Percentiles rank a stretch among this genome's conserved stretches.
phyloP scores from a whole-genome alignment of 2,113 vertebrate species.

The Elephas maximus region DNA sequence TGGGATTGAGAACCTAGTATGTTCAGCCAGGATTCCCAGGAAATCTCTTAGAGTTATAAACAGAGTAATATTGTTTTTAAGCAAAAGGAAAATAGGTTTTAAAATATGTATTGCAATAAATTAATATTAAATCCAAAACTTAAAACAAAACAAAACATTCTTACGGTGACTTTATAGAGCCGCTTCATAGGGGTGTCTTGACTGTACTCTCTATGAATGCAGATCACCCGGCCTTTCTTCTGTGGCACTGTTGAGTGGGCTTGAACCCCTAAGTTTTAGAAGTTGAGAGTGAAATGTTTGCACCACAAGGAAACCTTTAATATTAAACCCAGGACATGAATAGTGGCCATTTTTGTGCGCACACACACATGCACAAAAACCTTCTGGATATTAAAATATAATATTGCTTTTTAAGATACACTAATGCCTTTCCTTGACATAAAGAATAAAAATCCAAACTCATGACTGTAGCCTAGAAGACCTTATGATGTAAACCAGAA shows the following conservation, averaged over 20 bases:
- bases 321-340: neutral
- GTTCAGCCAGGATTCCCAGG: neutral
- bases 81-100: slow-evolving; percentile 20
- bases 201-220: neutral
- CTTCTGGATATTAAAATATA: neutral
- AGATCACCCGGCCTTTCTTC: too few relatives aligned
- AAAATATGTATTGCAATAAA: neutral
- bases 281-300: too few relatives aligned
- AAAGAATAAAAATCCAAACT: neutral
- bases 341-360: neutral
- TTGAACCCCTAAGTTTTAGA: too few relatives aligned
- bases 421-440: neutral
- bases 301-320: neutral
- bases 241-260: too few relatives aligned
- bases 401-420: neutral
- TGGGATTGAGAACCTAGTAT: neutral
- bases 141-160: too few relatives aligned
- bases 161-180: neutral
- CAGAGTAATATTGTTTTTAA: neutral
- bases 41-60: slow-evolving; percentile 7
- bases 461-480: neutral
- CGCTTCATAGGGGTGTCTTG: neutral
- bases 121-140: neutral
- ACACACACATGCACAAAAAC: neutral
- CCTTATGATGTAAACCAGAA: too few relatives aligned